A percentile compares a stretch with the other conserved stretches of the same genome.
phyloP scores from a whole-genome alignment of 2,113 vertebrate genomes.

The Gracilinanus agilis region DNA sequence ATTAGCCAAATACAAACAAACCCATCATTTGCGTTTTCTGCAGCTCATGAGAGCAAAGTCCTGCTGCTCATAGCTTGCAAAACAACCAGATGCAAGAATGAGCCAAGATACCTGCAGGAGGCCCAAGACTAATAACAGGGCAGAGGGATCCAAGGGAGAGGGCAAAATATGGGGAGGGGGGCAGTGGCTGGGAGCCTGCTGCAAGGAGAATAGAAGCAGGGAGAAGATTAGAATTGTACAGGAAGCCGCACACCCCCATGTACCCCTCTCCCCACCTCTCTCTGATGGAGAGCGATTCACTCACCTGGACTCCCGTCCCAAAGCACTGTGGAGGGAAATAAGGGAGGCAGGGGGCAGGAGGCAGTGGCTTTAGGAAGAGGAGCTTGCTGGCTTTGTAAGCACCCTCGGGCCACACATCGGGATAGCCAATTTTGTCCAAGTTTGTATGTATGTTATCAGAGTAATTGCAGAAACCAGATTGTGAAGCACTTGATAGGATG shows the following conservation, averaged over 20 bases:
- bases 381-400: background rate
- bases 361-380: fast-evolving
- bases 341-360: background rate
- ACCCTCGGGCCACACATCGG: background rate
- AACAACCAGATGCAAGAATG: slow-evolving; percentile 61
- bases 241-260: background rate
- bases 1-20: slow-evolving; percentile 87
- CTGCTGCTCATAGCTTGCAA: slow-evolving; percentile 78
- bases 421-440: background rate
- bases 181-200: background rate
- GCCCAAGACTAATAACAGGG: slow-evolving; percentile 44
- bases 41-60: slow-evolving; percentile 82
- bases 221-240: background rate
- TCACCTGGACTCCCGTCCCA: slow-evolving; percentile 1
- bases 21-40: slow-evolving; percentile 83
- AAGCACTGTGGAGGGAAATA: slow-evolving; percentile 33
- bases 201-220: background rate
- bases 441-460: background rate
- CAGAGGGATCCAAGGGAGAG: background rate
- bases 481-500: background rate
- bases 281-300: background rate
- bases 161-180: background rate
- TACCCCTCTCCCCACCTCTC: background rate
- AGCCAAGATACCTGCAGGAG: slow-evolving; percentile 71
- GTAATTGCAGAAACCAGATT: background rate